Percentiles rank a stretch among this genome's conserved stretches.
Evolutionary conservation across 2,797 vertebrate genomes (phyloP).

Genomic region (Ciconia nigra): DNA sequence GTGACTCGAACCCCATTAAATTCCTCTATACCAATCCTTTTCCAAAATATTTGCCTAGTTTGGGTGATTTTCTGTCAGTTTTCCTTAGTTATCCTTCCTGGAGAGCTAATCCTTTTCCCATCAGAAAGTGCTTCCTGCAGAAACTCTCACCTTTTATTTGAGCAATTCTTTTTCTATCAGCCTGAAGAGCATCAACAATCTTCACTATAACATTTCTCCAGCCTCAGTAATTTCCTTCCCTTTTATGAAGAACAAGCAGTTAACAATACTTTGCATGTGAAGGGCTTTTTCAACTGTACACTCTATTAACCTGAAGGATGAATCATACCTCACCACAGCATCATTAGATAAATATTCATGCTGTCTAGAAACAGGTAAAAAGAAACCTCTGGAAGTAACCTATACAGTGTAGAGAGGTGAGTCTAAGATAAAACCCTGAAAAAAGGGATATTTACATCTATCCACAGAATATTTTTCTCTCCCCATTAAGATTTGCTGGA

Average conservation of each 20-base stretch:
- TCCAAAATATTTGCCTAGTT: not conserved
- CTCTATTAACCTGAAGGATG: not conserved
- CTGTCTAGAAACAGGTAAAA: not conserved
- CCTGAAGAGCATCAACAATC: not conserved
- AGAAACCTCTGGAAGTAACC: not conserved
- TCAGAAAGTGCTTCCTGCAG: not conserved
- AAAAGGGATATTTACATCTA: not conserved
- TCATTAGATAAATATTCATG: not conserved
- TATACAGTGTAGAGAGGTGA: not conserved
- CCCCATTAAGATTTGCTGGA: not conserved
- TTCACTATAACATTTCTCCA: not conserved
- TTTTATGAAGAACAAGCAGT: not conserved
- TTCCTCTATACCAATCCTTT: not conserved
- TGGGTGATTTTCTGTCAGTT: not conserved
- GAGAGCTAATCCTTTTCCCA: not conserved
- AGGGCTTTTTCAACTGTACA: not conserved
- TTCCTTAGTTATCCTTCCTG: not conserved
- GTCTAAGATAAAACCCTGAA: not conserved
- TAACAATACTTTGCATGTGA: constrained; percentile 2
- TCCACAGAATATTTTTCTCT: not conserved
- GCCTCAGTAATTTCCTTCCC: not conserved
- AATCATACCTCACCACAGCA: not conserved
- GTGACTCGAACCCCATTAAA: not conserved
- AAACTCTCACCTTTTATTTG: not conserved
- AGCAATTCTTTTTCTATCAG: not conserved